A percentile compares a stretch with the other conserved stretches of the same genome.
phyloP scores from a whole-genome alignment of 2,888 invertebrate species.

The Pandemis heparana region DNA sequence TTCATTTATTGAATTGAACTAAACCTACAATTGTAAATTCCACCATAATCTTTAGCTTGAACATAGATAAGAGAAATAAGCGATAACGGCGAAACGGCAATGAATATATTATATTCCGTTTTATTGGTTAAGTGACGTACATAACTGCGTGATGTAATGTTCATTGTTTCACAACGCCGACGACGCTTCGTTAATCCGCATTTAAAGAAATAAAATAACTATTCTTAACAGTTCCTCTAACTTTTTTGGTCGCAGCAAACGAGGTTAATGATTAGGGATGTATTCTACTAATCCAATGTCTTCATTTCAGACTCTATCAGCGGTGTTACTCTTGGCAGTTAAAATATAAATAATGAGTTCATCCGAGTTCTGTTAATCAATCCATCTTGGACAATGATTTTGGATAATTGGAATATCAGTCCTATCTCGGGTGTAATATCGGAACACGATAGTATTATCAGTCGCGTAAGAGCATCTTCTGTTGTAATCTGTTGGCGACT shows the following conservation, averaged over 20 bases:
- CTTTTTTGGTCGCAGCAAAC: background rate
- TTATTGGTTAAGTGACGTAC: constrained; percentile 14
- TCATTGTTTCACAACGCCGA: background rate
- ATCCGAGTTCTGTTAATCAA: no score
- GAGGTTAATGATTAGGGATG: no score
- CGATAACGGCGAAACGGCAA: constrained; percentile 21
- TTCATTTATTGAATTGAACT: background rate
- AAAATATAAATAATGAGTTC: no score
- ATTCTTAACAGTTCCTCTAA: background rate
- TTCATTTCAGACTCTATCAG: no score
- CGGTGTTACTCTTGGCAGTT: no score
- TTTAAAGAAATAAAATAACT: background rate
- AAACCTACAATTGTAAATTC: constrained; percentile 16
- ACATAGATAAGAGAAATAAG: constrained; percentile 22
- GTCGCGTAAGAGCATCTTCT: no score
- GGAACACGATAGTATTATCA: no score
- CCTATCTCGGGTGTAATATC: no score
- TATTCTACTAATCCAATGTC: no score
- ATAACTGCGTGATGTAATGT: background rate
- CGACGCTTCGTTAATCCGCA: background rate
- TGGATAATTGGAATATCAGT: no score
- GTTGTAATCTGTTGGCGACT: no score
- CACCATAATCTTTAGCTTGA: constrained; percentile 16
- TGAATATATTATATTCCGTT: constrained; percentile 19
- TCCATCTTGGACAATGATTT: no score